phyloP scores from a whole-genome alignment of 2,113 vertebrate species.

The Cacatua alba region DNA sequence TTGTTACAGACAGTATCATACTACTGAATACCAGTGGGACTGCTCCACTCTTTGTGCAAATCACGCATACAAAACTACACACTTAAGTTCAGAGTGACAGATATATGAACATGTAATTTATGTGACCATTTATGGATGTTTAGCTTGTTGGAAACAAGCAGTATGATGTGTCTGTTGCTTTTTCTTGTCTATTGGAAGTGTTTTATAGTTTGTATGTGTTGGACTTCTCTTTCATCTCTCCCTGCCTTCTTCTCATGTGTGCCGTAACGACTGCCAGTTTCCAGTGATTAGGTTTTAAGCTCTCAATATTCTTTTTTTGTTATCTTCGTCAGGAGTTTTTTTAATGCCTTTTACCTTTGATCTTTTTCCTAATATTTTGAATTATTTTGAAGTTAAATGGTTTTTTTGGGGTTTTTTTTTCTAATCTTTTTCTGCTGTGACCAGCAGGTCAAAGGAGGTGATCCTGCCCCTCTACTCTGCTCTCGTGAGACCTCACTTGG shows the following conservation, averaged over 20 bases:
- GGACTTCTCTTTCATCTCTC: not conserved
- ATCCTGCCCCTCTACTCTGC: too few relatives aligned
- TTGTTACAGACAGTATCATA: fast-evolving
- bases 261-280: not conserved
- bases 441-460: too few relatives aligned
- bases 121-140: not conserved
- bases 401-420: not conserved
- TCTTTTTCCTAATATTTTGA: not conserved
- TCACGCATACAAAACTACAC: not conserved
- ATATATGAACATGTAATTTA: not conserved
- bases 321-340: not conserved
- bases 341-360: not conserved
- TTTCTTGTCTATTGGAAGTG: not conserved
- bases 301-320: not conserved
- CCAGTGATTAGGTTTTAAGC: not conserved
- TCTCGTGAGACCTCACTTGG: too few relatives aligned
- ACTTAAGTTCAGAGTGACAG: not conserved
- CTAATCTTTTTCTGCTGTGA: too few relatives aligned
- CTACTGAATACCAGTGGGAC: not conserved
- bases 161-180: not conserved
- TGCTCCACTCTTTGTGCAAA: not conserved
- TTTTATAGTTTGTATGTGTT: not conserved
- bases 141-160: not conserved
- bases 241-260: not conserved
- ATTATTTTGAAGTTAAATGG: not conserved